These are phyloP conservation scores for Pterobdella sp. DNA, from an alignment of 2,888 invertebrate genomes.

Conservation along the genomic window DNA sequence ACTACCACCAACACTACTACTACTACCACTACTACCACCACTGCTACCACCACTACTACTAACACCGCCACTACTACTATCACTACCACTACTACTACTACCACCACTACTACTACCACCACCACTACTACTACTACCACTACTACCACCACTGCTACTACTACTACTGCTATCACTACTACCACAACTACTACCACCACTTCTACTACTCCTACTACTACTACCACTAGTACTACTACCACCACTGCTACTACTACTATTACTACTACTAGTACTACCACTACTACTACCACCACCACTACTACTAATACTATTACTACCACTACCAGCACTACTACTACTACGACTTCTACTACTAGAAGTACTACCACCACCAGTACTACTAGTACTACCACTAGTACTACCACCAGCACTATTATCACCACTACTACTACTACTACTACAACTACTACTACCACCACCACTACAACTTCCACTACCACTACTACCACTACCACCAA, in stretches of 20 bases:
- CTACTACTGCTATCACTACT: not conserved
- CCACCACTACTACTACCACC: not conserved
- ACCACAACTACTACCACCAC: not conserved
- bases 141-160: not conserved
- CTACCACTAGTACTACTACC: not conserved
- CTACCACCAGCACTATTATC: conserved; percentile 3
- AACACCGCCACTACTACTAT: no score
- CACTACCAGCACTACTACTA: not conserved
- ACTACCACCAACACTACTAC: no score
- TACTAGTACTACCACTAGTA: conserved; percentile 8
- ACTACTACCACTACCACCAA: conserved; percentile 21
- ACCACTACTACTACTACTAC: conserved; percentile 12
- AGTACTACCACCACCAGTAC: conserved; percentile 2
- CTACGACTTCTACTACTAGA: conserved; percentile 2
- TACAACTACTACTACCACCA: conserved; percentile 8
- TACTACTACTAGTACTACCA: not conserved
- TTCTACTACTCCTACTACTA: no score
- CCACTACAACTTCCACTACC: conserved; percentile 11
- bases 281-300: not conserved
- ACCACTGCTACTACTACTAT: not conserved
- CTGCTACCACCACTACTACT: no score
- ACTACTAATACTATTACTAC: not conserved
- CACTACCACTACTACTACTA: no score
- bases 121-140: not conserved
- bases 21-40: no score